Percentiles rank a stretch among this genome's conserved stretches.
Evolutionary conservation across 2,888 invertebrate genomes (phyloP).

Genomic region (Amblyjoppa fuscipennis): DNA sequence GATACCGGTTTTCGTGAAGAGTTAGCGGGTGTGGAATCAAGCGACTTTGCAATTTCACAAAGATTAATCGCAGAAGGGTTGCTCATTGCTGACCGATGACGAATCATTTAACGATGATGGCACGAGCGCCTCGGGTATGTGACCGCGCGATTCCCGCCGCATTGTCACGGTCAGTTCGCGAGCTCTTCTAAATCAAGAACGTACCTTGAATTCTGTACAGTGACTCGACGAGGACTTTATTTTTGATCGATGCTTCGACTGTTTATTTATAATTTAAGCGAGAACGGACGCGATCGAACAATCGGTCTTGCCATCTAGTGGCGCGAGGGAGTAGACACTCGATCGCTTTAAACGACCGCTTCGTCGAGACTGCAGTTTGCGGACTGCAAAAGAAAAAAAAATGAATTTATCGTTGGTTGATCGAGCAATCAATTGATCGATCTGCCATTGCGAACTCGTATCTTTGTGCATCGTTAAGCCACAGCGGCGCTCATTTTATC

Average conservation of each 20-base stretch:
- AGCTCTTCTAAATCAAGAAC: slow-evolving; percentile 57
- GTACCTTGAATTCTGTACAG: slow-evolving; percentile 48
- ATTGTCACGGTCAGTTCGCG: slow-evolving; percentile 34
- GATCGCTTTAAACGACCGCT: not conserved
- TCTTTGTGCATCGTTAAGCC: not conserved
- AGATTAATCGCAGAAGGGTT: slow-evolving; percentile 17
- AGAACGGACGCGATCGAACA: not conserved
- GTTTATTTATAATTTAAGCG: slow-evolving; percentile 44
- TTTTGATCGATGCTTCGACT: slow-evolving; percentile 44
- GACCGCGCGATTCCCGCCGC: slow-evolving; percentile 40
- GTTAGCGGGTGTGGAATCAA: not conserved
- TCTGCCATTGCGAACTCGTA: not conserved
- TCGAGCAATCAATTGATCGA: slow-evolving; percentile 30
- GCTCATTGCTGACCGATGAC: slow-evolving; percentile 26
- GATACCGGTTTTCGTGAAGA: not conserved
- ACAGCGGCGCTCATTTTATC: not conserved
- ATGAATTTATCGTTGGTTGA: not conserved
- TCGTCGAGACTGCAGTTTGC: not conserved
- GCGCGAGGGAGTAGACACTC: not conserved
- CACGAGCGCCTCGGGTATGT: slow-evolving; percentile 52
- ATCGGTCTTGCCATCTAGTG: slow-evolving; percentile 53
- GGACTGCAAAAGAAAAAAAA: not conserved
- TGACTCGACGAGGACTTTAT: slow-evolving; percentile 41
- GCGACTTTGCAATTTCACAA: slow-evolving; percentile 11
- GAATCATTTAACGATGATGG: slow-evolving; percentile 56